These are phyloP conservation scores for Polydrusus pterygomalis DNA, from an alignment of 2,888 invertebrate species.

Conservation along the genomic window DNA sequence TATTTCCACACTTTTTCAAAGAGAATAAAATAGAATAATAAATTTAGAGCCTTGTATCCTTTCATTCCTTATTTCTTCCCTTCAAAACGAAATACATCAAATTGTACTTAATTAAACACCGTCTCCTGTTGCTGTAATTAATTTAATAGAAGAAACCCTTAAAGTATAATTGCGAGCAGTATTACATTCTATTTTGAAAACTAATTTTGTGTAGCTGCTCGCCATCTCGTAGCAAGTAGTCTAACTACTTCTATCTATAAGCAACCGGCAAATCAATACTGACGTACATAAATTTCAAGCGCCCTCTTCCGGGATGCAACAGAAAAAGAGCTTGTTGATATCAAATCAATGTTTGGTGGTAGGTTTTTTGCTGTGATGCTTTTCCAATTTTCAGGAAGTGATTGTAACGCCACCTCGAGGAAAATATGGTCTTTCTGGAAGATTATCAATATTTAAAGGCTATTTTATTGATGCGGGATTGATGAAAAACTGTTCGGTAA, in stretches of 20 bases:
- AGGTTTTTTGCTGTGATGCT: no score
- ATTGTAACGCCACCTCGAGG: no score
- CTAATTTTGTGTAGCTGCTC: not conserved
- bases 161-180: not conserved
- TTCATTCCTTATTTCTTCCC: not conserved
- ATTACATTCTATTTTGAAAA: slow-evolving; percentile 1
- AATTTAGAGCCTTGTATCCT: not conserved
- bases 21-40: no score
- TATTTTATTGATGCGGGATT: no score
- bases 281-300: not conserved
- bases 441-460: no score
- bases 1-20: no score
- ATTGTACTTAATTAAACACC: slow-evolving; percentile 12
- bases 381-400: no score
- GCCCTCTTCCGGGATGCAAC: not conserved
- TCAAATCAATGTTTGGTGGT: no score
- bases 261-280: no score
- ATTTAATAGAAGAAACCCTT: slow-evolving; percentile 18
- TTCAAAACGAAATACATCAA: not conserved
- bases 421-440: no score
- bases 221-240: not conserved
- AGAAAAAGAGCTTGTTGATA: no score
- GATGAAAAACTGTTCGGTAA: no score
- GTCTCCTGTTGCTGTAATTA: slow-evolving; percentile 12
- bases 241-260: not conserved